phyloP scores from a whole-genome alignment of 2,888 invertebrate species.

The Taenaris catops region DNA sequence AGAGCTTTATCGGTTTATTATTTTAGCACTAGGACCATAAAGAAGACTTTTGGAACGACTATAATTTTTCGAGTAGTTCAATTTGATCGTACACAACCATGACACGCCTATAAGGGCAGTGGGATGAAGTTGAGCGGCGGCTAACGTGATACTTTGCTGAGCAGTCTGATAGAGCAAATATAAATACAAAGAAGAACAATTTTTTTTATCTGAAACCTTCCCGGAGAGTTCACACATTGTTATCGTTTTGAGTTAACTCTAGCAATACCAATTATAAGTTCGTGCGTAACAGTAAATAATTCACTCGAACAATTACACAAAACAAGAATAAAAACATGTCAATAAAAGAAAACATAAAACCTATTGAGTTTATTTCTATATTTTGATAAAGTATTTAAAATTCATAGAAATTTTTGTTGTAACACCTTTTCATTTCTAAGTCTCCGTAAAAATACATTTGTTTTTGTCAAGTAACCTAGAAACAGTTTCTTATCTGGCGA shows the following conservation, averaged over 20 bases:
- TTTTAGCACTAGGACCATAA: too few species aligned
- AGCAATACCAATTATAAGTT: not conserved
- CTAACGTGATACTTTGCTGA: too few species aligned
- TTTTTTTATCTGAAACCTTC: too few species aligned
- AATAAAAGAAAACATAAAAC: slow-evolving; percentile 3
- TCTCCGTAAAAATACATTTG: slow-evolving; percentile 1
- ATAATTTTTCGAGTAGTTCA: too few species aligned
- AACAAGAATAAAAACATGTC: slow-evolving; percentile 3
- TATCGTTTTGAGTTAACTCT: not conserved
- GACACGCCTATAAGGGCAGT: too few species aligned
- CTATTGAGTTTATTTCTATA: slow-evolving; percentile 1
- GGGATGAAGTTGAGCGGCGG: too few species aligned
- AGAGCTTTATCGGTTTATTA: too few species aligned
- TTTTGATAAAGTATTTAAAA: slow-evolving; percentile 4
- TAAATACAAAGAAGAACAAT: too few species aligned
- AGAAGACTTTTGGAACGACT: too few species aligned
- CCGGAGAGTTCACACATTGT: too few species aligned
- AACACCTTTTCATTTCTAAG: slow-evolving; percentile 6
- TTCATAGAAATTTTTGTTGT: slow-evolving; percentile 6
- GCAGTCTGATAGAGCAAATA: too few species aligned
- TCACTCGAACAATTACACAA: not conserved
- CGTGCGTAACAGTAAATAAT: not conserved
- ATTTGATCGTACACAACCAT: too few species aligned
- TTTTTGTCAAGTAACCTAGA: slow-evolving; percentile 11
- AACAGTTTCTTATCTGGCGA: slow-evolving; percentile 11